A percentile compares a stretch with the other conserved stretches of the same genome.
phyloP scores from a whole-genome alignment of 2,797 vertebrate species.

The Sebastiscus tertius region DNA sequence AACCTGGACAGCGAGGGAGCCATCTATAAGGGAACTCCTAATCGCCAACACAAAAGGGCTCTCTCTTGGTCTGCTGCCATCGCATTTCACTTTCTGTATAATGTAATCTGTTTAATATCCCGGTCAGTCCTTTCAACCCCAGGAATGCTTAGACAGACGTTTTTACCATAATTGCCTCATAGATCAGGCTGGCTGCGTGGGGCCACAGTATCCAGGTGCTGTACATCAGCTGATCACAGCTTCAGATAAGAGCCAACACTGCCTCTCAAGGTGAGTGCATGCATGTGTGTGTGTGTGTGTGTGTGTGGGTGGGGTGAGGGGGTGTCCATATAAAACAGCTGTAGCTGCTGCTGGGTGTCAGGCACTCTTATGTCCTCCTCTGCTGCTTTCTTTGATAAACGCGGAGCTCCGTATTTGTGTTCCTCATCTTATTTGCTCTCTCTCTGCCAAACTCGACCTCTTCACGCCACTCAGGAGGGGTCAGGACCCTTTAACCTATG shows the following conservation, averaged over 20 bases:
- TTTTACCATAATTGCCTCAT: slow-evolving; percentile 75
- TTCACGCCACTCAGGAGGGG: neutral
- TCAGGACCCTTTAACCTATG: neutral
- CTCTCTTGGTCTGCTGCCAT: slow-evolving; percentile 63
- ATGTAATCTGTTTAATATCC: slow-evolving; percentile 79
- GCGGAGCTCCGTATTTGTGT: neutral
- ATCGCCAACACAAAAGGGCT: slow-evolving; percentile 37
- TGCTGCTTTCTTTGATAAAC: neutral
- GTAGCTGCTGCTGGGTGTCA: neutral
- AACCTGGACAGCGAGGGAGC: neutral
- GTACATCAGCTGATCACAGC: slow-evolving; percentile 67
- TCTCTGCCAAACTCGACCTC: neutral
- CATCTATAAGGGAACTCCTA: slow-evolving; percentile 47
- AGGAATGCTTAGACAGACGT: slow-evolving; percentile 73
- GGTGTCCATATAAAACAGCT: slow-evolving; percentile 20
- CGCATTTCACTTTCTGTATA: slow-evolving; percentile 71
- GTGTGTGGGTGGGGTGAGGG: neutral
- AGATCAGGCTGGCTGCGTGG: slow-evolving; percentile 57
- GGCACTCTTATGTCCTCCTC: neutral
- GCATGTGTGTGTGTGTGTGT: neutral
- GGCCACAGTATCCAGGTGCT: slow-evolving; percentile 53
- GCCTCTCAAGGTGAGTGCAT: slow-evolving; percentile 57
- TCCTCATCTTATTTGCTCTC: neutral
- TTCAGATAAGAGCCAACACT: slow-evolving; percentile 43
- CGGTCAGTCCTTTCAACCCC: slow-evolving; percentile 67